A percentile compares a stretch with the other conserved stretches of the same genome.
These are phyloP conservation scores for Calameuta pallipes DNA, from an alignment of 2,888 invertebrate genomes.

Conservation along the genomic window DNA sequence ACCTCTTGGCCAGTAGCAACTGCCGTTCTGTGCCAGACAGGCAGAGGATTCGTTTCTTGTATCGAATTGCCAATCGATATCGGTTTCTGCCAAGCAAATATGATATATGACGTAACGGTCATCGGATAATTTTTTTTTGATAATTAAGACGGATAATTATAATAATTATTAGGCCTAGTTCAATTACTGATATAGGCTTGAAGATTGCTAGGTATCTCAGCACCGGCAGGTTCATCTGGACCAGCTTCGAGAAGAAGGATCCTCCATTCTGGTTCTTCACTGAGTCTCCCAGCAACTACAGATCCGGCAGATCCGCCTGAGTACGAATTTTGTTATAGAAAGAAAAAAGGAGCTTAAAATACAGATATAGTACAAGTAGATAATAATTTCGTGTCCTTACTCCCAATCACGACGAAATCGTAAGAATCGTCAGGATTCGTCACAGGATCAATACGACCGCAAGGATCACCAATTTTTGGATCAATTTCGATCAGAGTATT, in stretches of 20 bases:
- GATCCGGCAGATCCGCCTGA: slow-evolving; percentile 73
- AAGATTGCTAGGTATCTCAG: slow-evolving; percentile 58
- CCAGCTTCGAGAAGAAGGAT: slow-evolving; percentile 78
- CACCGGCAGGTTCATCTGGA: slow-evolving; percentile 74
- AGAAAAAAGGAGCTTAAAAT: too few relatives aligned
- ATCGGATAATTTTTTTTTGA: neutral
- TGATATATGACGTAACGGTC: too few relatives aligned
- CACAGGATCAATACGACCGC: slow-evolving; percentile 68
- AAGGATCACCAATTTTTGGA: slow-evolving; percentile 59
- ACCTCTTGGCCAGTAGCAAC: slow-evolving; percentile 76
- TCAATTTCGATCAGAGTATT: slow-evolving; percentile 34
- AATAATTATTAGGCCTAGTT: slow-evolving; percentile 1
- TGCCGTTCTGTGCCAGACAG: slow-evolving; percentile 68
- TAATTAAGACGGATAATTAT: neutral
- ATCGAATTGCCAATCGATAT: slow-evolving; percentile 76
- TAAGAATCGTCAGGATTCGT: slow-evolving; percentile 66
- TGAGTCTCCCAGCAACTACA: slow-evolving; percentile 72
- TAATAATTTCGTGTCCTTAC: slow-evolving; percentile 31
- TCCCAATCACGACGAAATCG: slow-evolving; percentile 77
- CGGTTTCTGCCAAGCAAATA: slow-evolving; percentile 47
- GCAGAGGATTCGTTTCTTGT: slow-evolving; percentile 74
- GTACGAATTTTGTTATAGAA: neutral
- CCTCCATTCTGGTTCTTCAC: slow-evolving; percentile 73
- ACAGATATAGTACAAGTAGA: too few relatives aligned
- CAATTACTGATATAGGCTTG: slow-evolving; percentile 46